Percentiles rank a stretch among this genome's conserved stretches.
These are phyloP conservation scores for Pemphigus obesinymphae DNA, from an alignment of 1,140 invertebrate species.

Conservation along the genomic window DNA sequence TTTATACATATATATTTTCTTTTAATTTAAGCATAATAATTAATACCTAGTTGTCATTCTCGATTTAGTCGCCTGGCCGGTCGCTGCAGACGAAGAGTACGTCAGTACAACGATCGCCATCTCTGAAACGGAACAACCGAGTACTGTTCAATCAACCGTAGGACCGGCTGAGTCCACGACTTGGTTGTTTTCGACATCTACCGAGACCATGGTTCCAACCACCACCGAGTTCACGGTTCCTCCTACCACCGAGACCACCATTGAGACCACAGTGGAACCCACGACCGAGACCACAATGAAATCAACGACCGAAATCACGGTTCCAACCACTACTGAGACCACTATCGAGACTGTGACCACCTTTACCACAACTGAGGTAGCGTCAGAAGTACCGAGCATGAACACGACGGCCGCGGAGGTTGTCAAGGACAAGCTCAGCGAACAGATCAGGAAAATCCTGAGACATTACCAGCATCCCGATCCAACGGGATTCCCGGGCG, in stretches of 20 bases:
- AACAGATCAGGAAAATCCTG: constrained; percentile 63
- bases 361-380: not conserved
- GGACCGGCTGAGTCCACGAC: too few species aligned
- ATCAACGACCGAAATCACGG: not conserved
- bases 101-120: not conserved
- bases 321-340: not conserved
- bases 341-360: not conserved
- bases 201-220: too few species aligned
- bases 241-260: not conserved
- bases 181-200: too few species aligned
- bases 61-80: not conserved
- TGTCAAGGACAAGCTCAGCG: constrained; percentile 44
- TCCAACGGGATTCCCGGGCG: constrained; percentile 69
- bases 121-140: too few species aligned
- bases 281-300: not conserved
- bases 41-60: too few species aligned
- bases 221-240: not conserved
- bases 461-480: constrained; percentile 76
- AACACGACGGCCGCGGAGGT: not conserved
- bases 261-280: not conserved
- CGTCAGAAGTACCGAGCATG: not conserved
- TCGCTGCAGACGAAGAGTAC: not conserved
- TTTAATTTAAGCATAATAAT: too few species aligned
- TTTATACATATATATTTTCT: too few species aligned
- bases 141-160: too few species aligned